Percentiles rank a stretch among this genome's conserved stretches.
Conservation (phyloP, 2,113 vertebrate species). For the Siphamia tubifer region DNA sequence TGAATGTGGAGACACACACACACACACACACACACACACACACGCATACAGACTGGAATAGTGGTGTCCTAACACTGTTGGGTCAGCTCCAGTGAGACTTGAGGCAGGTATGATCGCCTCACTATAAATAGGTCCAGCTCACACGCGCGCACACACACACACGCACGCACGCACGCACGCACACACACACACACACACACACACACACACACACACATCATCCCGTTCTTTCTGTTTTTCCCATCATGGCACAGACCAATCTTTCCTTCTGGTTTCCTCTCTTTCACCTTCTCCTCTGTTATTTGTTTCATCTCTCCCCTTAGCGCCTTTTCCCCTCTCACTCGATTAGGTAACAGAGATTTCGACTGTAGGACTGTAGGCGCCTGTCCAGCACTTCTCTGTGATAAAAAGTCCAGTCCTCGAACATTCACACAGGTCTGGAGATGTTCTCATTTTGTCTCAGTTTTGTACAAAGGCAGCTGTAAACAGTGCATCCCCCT, state of each 20-base stretch:
- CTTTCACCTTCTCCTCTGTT: constrained; percentile 1
- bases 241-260: constrained; percentile 19
- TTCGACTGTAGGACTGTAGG: background rate
- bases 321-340: background rate
- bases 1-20: background rate
- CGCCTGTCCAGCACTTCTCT: background rate
- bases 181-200: background rate
- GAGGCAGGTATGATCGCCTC: constrained; percentile 15
- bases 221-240: constrained; percentile 28
- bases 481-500: background rate
- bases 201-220: background rate
- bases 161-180: background rate
- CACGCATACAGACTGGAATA: background rate
- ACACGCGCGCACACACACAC: background rate
- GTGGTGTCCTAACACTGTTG: background rate
- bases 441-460: background rate
- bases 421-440: background rate
- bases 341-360: constrained; percentile 23
- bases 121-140: constrained; percentile 47
- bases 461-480: background rate
- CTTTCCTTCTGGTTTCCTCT: background rate
- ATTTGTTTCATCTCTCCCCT: background rate
- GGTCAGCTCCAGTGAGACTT: constrained; percentile 35
- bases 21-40: background rate
- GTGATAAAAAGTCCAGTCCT: background rate